Evolutionary conservation across 2,888 invertebrate species (phyloP), one percentile per base, ranked within the genome.

Genomic region (Notodonta ziczac): DNA sequence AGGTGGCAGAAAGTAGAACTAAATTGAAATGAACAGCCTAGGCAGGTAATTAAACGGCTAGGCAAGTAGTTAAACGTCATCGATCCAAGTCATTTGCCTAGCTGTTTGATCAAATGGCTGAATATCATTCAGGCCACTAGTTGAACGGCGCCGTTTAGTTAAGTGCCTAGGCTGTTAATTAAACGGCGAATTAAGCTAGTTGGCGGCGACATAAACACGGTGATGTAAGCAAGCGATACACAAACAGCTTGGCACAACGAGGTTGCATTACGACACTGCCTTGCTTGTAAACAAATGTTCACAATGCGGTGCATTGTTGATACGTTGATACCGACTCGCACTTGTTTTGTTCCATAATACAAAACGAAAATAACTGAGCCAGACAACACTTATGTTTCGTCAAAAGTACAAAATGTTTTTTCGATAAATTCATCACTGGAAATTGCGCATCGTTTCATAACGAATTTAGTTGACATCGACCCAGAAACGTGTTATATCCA

Each of bases 201-300:
- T n/a, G n/a, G n/a, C n/a, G n/a, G n/a, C n/a, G n/a, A n/a, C n/a
- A n/a, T n/a, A 54, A 54, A 54, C 39, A 54, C 6, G 39, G n/a
- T 39, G 54, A 54, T 35, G 54, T 54, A 54, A 54, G 24, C 56
- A 16, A 42, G 12, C 44, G 65, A 58, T 66, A 60, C 56, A 63
- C 63, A 62, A 59, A 62, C 70, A 61, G 62, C 66, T 62, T 66
- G 72, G 68, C 63, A 76, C 75, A 76, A 75, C 65, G 70, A 69
- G 66, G 68, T 70, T 60, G 61, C 32, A 60, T 73, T 73, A 74
- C 72, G 65, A 72, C 64, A 70, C 63, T 56, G 53, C 56, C 24
- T 14, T 56, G 65, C 57, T 69, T 66, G 64, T 75, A 67, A 76
- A 74, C 67, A 67, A 72, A 74, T 65, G 65, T 69, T 58, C 56